Conservation (phyloP, 2,797 vertebrate species). For the Cetoscarus ocellatus region DNA sequence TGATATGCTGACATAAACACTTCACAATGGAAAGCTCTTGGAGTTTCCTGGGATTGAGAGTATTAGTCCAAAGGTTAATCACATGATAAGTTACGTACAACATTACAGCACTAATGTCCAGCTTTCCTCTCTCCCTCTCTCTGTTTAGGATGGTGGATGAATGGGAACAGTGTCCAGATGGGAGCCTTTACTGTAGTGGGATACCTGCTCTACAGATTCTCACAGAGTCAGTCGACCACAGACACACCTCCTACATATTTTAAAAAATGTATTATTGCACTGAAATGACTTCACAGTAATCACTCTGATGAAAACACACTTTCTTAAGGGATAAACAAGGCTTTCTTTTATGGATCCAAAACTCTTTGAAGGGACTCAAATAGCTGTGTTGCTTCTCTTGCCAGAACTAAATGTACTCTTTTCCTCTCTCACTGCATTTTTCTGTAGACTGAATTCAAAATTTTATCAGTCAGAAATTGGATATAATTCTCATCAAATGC, state of each 20-base stretch:
- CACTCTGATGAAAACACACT: no score
- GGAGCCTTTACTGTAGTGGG: conserved; percentile 73
- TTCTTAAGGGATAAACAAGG: no score
- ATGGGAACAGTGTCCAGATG: conserved; percentile 65
- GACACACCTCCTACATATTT: background rate
- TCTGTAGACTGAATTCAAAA: no score
- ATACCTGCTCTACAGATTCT: conserved; percentile 80
- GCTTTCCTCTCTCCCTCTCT: background rate
- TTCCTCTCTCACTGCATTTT: no score
- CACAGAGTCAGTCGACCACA: conserved; percentile 74
- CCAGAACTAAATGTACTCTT: no score
- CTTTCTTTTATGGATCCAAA: no score
- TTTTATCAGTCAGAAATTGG: no score
- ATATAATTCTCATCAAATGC: no score
- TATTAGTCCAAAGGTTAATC: conserved; percentile 46
- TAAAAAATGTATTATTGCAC: no score
- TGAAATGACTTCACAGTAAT: no score
- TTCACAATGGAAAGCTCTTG: background rate
- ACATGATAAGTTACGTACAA: conserved; percentile 21
- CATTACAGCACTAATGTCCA: conserved; percentile 7
- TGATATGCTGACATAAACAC: background rate
- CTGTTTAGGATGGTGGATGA: conserved; percentile 68
- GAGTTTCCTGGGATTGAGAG: conserved; percentile 9
- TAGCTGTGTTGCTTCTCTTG: no score
- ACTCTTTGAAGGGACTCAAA: no score